A percentile compares a stretch with the other conserved stretches of the same genome.
These are phyloP conservation scores for Palythoa grandis DNA, from an alignment of 92 coral and sea anemone genomes.

Conservation along the genomic window DNA sequence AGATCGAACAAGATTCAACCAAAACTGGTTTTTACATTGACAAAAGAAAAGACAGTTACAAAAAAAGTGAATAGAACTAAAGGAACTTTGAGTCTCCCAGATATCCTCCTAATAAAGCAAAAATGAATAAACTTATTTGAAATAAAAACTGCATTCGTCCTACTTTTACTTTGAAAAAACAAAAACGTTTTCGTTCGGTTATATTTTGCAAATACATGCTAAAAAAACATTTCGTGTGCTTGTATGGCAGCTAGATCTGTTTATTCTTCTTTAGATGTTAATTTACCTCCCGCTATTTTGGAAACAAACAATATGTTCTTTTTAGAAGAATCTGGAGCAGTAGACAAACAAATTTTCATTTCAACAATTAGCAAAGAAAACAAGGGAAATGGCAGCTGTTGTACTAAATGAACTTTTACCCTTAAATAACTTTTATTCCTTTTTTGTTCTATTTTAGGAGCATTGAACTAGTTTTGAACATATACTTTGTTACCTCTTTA, in stretches of 20 bases:
- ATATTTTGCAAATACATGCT: background rate
- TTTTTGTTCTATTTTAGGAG: background rate
- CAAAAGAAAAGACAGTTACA: too few relatives aligned
- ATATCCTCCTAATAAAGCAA: too few relatives aligned
- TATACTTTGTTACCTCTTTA: background rate
- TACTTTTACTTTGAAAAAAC: background rate
- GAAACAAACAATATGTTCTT: background rate
- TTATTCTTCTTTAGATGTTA: background rate
- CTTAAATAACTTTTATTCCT: background rate
- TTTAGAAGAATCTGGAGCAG: background rate
- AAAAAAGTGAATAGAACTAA: too few relatives aligned
- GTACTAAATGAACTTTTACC: background rate
- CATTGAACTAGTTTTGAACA: background rate
- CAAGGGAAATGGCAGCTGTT: background rate
- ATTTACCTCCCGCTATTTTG: background rate
- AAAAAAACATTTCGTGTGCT: background rate
- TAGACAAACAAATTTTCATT: background rate
- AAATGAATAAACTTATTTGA: too few relatives aligned
- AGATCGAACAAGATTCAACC: too few relatives aligned
- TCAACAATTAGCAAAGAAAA: background rate
- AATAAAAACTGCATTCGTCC: too few relatives aligned
- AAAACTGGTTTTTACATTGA: too few relatives aligned
- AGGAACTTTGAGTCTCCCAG: too few relatives aligned
- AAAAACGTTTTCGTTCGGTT: background rate
- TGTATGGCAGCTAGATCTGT: background rate